phyloP scores from a whole-genome alignment of 2,113 vertebrate genomes.

The Elephantulus edwardii region DNA sequence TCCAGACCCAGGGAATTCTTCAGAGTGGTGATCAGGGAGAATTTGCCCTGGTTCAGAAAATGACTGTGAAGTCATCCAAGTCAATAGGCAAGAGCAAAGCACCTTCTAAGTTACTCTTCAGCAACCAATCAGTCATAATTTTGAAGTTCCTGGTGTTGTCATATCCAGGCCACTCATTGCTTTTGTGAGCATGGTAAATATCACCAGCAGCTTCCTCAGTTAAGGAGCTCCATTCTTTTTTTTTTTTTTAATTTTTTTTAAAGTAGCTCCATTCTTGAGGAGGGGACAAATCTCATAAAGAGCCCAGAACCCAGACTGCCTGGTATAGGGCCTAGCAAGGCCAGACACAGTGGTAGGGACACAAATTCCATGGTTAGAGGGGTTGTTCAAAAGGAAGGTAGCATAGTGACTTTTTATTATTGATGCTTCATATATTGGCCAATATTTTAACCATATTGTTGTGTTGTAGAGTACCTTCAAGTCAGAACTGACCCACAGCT shows the following conservation, averaged over 20 bases:
- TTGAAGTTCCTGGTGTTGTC: slow-evolving; percentile 86
- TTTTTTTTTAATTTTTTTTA: too few species aligned
- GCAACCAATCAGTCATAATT: slow-evolving; percentile 87
- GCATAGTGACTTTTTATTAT: too few species aligned
- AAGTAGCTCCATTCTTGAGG: slow-evolving; percentile 81
- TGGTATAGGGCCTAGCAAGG: slow-evolving; percentile 85
- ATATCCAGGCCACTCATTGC: slow-evolving; percentile 85
- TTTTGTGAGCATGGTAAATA: slow-evolving; percentile 85
- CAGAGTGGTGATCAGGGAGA: slow-evolving; percentile 84
- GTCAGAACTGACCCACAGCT: too few species aligned
- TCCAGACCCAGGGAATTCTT: slow-evolving; percentile 83
- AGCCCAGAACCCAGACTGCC: slow-evolving; percentile 83
- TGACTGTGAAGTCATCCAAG: slow-evolving; percentile 86
- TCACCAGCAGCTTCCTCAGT: slow-evolving; percentile 81
- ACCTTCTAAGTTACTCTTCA: slow-evolving; percentile 84
- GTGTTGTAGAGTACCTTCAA: too few species aligned
- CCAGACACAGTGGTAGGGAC: slow-evolving; percentile 84
- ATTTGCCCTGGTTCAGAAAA: slow-evolving; percentile 87
- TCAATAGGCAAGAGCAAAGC: slow-evolving; percentile 87
- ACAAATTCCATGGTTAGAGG: slow-evolving; percentile 81
- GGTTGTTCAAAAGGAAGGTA: slow-evolving; percentile 83
- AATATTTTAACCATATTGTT: too few species aligned
- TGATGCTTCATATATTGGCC: too few species aligned
- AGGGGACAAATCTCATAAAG: slow-evolving; percentile 89
- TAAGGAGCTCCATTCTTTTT: too few species aligned